A percentile compares a stretch with the other conserved stretches of the same genome.
Conservation (phyloP, 2,888 invertebrate genomes). For the Lysandra bellargus region DNA sequence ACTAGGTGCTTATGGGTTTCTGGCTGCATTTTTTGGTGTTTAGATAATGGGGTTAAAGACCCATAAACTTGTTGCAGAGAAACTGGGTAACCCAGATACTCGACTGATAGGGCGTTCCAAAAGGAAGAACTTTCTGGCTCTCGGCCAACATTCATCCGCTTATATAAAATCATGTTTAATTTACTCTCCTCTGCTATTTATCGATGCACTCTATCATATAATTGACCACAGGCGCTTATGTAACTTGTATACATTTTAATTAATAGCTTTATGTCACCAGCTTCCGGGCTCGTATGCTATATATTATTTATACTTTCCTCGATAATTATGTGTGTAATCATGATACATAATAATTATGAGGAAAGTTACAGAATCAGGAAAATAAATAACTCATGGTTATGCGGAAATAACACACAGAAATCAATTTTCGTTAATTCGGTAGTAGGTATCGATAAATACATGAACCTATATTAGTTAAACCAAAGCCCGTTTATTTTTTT, state of each 20-base stretch:
- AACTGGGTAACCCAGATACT: conserved; percentile 19
- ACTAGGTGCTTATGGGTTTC: neutral
- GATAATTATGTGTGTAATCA: too few relatives aligned
- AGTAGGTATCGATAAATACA: too few relatives aligned
- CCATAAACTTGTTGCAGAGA: neutral
- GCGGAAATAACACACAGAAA: too few relatives aligned
- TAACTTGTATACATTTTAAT: neutral
- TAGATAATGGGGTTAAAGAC: neutral
- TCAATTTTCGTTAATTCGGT: too few relatives aligned
- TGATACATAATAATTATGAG: neutral
- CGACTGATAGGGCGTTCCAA: neutral
- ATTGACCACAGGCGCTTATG: neutral
- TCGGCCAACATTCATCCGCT: neutral
- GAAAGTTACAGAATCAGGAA: neutral
- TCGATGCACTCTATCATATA: conserved; percentile 1
- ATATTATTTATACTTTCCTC: neutral
- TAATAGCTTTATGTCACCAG: neutral
- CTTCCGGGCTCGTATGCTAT: neutral
- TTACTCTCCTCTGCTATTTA: neutral
- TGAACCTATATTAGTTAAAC: too few relatives aligned
- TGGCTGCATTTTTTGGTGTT: neutral
- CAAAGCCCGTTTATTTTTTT: too few relatives aligned
- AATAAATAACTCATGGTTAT: too few relatives aligned
- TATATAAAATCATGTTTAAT: neutral
- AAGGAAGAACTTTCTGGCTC: neutral